phyloP scores from a whole-genome alignment of 2,113 vertebrate genomes.

The Protomyctophum bolini region DNA sequence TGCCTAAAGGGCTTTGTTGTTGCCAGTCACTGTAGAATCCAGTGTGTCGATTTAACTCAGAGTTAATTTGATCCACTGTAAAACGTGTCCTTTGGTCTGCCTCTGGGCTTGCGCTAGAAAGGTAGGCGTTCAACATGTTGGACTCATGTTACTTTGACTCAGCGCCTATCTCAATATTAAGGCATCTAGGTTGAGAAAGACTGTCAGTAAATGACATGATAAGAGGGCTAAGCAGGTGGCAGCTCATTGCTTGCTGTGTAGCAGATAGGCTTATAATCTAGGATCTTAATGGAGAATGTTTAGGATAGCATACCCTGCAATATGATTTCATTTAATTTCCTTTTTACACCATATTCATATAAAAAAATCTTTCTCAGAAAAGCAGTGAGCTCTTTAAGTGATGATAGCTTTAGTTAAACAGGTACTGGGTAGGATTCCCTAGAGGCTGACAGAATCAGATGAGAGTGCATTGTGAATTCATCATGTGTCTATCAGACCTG shows the following conservation, averaged over 20 bases:
- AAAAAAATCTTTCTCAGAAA: conserved; percentile 41
- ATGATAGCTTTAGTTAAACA: conserved; percentile 28
- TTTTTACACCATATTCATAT: conserved; percentile 21
- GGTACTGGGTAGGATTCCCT: conserved; percentile 15
- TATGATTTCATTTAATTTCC: conserved; percentile 30
- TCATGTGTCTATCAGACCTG: conserved; percentile 46
- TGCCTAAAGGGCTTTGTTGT: neutral
- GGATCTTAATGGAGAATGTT: neutral
- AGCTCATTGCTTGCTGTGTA: neutral
- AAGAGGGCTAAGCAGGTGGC: too few species aligned
- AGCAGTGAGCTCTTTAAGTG: conserved; percentile 22
- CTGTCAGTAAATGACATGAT: neutral
- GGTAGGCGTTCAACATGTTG: neutral
- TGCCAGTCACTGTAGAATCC: neutral
- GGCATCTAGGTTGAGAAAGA: neutral
- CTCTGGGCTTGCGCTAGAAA: neutral
- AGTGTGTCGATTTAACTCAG: too few species aligned
- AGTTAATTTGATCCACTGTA: neutral
- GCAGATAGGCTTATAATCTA: conserved; percentile 24
- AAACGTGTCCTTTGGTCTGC: neutral
- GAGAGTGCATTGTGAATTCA: conserved; percentile 62
- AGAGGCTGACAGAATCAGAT: conserved; percentile 38
- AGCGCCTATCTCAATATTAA: conserved; percentile 10
- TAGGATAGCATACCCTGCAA: neutral
- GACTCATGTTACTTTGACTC: conserved; percentile 2